These are phyloP conservation scores for Oreochromis aureus DNA, from an alignment of 2,113 vertebrate species.

Conservation along the genomic window DNA sequence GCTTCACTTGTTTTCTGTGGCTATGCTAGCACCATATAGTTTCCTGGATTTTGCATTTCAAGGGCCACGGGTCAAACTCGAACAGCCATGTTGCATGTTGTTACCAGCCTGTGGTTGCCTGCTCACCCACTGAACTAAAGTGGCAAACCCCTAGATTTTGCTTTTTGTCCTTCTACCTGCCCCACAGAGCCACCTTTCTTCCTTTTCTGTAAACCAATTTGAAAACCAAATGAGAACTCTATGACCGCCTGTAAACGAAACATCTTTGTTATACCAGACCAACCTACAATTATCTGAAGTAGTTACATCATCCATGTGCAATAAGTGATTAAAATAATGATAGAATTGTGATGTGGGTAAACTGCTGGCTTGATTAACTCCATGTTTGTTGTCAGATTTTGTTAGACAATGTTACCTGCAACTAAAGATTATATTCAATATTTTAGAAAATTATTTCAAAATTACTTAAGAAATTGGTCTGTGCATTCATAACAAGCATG, in stretches of 20 bases:
- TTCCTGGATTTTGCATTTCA: neutral
- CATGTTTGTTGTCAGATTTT: neutral
- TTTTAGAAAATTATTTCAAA: neutral
- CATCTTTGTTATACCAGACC: neutral
- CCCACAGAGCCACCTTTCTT: neutral
- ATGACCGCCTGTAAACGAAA: neutral
- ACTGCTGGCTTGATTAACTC: neutral
- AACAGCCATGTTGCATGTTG: neutral
- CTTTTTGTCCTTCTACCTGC: neutral
- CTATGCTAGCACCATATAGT: neutral
- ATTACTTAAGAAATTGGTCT: neutral
- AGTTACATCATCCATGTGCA: neutral
- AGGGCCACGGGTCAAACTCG: neutral
- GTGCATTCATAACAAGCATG: neutral
- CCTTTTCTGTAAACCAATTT: neutral
- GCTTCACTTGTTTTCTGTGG: neutral
- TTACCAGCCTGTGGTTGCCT: neutral
- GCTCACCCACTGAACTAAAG: neutral
- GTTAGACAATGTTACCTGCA: neutral
- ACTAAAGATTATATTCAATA: neutral
- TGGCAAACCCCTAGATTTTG: neutral
- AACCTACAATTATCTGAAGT: neutral
- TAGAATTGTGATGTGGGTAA: neutral
- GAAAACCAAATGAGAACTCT: neutral
- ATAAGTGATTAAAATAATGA: neutral